Evolutionary conservation across 2,888 invertebrate species (phyloP).

Genomic region (Lamellibrachia columna): DNA sequence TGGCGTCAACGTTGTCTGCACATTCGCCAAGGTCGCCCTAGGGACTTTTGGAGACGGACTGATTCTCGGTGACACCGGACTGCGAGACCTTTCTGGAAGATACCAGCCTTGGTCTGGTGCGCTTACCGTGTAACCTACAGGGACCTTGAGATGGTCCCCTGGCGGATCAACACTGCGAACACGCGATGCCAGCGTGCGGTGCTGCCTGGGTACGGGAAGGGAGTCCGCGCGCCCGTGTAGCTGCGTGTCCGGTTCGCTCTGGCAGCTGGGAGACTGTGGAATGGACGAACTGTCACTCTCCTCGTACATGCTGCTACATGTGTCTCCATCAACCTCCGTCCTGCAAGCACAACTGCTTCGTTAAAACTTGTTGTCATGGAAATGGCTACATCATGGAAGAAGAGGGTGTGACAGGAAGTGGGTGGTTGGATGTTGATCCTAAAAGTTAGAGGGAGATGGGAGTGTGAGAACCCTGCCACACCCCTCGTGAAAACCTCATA

Average conservation of each 20-base stretch:
- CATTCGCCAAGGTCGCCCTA: slow-evolving; percentile 27
- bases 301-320: slow-evolving; percentile 56
- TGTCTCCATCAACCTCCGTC: slow-evolving; percentile 58
- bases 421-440: no score
- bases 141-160: slow-evolving; percentile 32
- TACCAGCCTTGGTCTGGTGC: slow-evolving; percentile 35
- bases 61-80: slow-evolving; percentile 36
- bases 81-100: slow-evolving; percentile 30
- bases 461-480: no score
- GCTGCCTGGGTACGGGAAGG: neutral
- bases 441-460: no score
- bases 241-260: slow-evolving; percentile 49
- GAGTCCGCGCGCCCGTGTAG: slow-evolving; percentile 17
- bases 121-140: slow-evolving; percentile 24
- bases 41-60: slow-evolving; percentile 31
- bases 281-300: slow-evolving; percentile 51
- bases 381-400: neutral
- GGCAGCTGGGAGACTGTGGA: slow-evolving; percentile 49
- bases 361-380: neutral
- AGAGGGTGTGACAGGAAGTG: no score
- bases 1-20: slow-evolving; percentile 20
- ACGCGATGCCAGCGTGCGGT: neutral
- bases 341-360: slow-evolving; percentile 41
- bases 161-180: slow-evolving; percentile 21
- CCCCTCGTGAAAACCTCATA: neutral